A percentile compares a stretch with the other conserved stretches of the same genome.
phyloP scores from a whole-genome alignment of 2,888 invertebrate species.

The Archips crataeganus region DNA sequence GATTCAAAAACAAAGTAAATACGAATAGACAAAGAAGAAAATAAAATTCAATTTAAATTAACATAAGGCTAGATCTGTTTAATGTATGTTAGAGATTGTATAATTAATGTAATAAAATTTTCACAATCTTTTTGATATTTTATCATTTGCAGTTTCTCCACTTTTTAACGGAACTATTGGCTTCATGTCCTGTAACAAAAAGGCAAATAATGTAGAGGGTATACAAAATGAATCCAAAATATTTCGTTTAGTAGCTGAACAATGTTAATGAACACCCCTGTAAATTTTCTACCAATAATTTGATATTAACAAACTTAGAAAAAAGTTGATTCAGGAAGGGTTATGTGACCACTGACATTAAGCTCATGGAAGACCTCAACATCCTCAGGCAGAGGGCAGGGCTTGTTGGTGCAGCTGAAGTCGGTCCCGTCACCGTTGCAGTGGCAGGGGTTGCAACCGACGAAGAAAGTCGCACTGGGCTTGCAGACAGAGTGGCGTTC shows the following conservation, averaged over 20 bases:
- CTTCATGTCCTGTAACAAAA: constrained; percentile 73
- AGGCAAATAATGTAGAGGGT: constrained; percentile 5
- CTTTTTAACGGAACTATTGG: constrained; percentile 63
- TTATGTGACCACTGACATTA: constrained; percentile 54
- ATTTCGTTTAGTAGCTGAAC: no score
- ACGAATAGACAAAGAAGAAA: not conserved
- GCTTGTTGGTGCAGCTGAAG: constrained; percentile 77
- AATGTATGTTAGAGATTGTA: constrained; percentile 5
- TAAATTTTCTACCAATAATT: no score
- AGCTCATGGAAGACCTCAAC: constrained; percentile 76
- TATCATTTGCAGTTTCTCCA: constrained; percentile 26
- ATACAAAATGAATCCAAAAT: no score
- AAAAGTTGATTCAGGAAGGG: not conserved
- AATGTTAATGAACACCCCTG: no score
- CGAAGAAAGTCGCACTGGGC: constrained; percentile 68
- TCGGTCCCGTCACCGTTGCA: constrained; percentile 75
- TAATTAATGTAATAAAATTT: constrained; percentile 9
- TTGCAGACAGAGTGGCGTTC: constrained; percentile 74
- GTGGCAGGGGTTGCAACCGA: constrained; percentile 77
- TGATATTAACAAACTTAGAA: not conserved
- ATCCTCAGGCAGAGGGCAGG: constrained; percentile 73
- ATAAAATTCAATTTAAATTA: not conserved
- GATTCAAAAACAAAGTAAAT: not conserved
- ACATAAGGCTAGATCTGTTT: not conserved
- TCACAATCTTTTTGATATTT: not conserved